These are phyloP conservation scores for Gymnobelideus leadbeateri DNA, from an alignment of 2,113 vertebrate genomes.

Conservation along the genomic window DNA sequence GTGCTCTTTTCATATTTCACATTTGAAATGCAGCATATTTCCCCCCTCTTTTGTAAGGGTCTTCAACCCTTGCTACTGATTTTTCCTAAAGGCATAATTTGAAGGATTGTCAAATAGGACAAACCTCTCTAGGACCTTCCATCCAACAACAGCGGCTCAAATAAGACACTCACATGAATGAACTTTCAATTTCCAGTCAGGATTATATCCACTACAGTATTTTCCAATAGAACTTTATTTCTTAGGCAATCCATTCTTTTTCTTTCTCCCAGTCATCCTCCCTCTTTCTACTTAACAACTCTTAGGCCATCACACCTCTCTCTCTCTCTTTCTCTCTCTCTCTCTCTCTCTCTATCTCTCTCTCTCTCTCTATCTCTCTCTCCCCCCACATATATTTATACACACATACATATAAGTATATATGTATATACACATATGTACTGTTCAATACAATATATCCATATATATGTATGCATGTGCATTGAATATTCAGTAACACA, in stretches of 20 bases:
- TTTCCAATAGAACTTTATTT: constrained; percentile 18
- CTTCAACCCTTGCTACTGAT: neutral
- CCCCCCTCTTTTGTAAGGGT: accelerated
- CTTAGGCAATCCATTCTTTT: neutral
- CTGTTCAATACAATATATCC: too few species aligned
- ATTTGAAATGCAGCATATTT: neutral
- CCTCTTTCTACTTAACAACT: neutral
- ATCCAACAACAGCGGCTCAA: neutral
- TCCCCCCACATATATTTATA: too few species aligned
- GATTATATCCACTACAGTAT: neutral
- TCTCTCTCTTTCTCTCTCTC: too few species aligned
- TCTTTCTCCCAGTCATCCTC: neutral
- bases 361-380: too few species aligned
- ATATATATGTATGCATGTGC: too few species aligned
- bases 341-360: too few species aligned
- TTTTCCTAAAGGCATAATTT: neutral
- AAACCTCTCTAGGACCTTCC: constrained; percentile 1
- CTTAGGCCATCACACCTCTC: neutral
- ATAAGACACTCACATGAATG: neutral
- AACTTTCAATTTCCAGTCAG: neutral
- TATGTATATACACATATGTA: too few species aligned
- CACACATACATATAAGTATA: too few species aligned
- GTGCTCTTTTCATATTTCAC: neutral
- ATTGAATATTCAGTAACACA: too few species aligned
- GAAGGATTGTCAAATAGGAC: neutral